Conservation (phyloP, 2,797 vertebrate genomes). For the Knipowitschia caucasica region DNA sequence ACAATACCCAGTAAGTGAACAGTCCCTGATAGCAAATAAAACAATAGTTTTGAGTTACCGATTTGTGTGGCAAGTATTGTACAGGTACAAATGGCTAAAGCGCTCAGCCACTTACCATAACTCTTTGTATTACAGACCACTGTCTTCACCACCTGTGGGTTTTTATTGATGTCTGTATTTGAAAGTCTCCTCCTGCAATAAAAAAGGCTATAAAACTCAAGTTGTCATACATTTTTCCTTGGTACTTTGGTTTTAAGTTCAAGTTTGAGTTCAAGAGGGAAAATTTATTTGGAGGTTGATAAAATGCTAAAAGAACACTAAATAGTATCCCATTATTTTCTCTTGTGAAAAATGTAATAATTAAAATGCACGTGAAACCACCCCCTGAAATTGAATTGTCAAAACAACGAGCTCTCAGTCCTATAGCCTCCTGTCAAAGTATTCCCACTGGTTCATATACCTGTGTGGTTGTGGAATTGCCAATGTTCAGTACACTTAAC, state of each 20-base stretch:
- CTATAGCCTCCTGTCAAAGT: conserved; percentile 5
- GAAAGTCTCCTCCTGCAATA: conserved; percentile 13
- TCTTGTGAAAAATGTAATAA: not conserved
- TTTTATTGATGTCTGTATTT: conserved; percentile 9
- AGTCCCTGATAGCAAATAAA: no score
- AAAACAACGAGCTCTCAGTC: not conserved
- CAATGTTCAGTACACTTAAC: conserved; percentile 41
- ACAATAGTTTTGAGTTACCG: conserved; percentile 1
- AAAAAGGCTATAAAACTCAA: conserved; percentile 16
- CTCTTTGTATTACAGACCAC: not conserved
- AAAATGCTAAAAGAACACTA: not conserved
- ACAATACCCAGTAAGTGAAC: not conserved
- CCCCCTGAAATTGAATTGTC: not conserved
- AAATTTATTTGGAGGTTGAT: not conserved
- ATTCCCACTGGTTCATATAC: conserved; percentile 12
- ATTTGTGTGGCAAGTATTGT: conserved; percentile 5
- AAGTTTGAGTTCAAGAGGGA: not conserved
- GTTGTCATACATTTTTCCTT: conserved; percentile 6
- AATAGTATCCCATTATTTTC: no score
- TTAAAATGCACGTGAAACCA: no score
- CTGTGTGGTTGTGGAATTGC: conserved; percentile 10
- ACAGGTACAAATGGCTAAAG: conserved; percentile 7
- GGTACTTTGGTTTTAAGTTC: conserved; percentile 4
- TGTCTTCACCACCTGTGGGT: conserved; percentile 8
- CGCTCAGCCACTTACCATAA: conserved; percentile 2